Evolutionary conservation across 2,113 vertebrate genomes (phyloP).

Genomic region (Orycteropus afer): DNA sequence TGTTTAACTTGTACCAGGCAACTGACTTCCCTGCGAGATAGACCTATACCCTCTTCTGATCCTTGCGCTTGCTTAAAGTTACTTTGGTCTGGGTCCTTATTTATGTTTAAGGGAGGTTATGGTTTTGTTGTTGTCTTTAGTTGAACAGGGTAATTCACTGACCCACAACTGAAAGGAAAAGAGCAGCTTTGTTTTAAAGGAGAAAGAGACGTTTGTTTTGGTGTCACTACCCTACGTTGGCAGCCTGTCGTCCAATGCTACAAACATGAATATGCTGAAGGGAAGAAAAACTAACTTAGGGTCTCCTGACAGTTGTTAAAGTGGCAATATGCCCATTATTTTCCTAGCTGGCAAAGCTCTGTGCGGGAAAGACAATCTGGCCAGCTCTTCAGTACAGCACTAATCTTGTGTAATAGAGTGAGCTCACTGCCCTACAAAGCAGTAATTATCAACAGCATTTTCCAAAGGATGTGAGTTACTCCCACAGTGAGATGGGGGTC

Average conservation of each 20-base stretch:
- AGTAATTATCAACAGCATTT: slow-evolving; percentile 87
- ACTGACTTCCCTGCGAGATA: slow-evolving; percentile 74
- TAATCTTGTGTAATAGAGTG: slow-evolving; percentile 87
- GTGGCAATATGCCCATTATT: slow-evolving; percentile 80
- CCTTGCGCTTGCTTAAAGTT: slow-evolving; percentile 62
- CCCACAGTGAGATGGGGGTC: slow-evolving; percentile 79
- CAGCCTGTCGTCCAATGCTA: slow-evolving; percentile 52
- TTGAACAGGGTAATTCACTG: slow-evolving; percentile 62
- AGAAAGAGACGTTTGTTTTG: slow-evolving; percentile 74
- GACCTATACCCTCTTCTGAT: slow-evolving; percentile 31
- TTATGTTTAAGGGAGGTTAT: slow-evolving; percentile 71
- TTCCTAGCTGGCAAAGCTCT: slow-evolving; percentile 81
- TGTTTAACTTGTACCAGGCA: slow-evolving; percentile 78
- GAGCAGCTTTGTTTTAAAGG: slow-evolving; percentile 77
- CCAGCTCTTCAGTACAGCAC: slow-evolving; percentile 82
- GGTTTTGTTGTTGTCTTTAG: slow-evolving; percentile 70
- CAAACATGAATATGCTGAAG: slow-evolving; percentile 71
- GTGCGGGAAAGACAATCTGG: slow-evolving; percentile 79
- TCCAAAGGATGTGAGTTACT: slow-evolving; percentile 83
- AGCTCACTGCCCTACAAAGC: slow-evolving; percentile 86
- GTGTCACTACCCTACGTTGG: slow-evolving; percentile 55
- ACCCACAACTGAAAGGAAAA: slow-evolving; percentile 68
- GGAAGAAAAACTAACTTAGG: slow-evolving; percentile 70
- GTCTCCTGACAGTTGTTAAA: slow-evolving; percentile 82
- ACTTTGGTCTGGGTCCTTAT: slow-evolving; percentile 60